phyloP scores from a whole-genome alignment of 1,140 invertebrate species.

The Yoshiicerus persimilis region DNA sequence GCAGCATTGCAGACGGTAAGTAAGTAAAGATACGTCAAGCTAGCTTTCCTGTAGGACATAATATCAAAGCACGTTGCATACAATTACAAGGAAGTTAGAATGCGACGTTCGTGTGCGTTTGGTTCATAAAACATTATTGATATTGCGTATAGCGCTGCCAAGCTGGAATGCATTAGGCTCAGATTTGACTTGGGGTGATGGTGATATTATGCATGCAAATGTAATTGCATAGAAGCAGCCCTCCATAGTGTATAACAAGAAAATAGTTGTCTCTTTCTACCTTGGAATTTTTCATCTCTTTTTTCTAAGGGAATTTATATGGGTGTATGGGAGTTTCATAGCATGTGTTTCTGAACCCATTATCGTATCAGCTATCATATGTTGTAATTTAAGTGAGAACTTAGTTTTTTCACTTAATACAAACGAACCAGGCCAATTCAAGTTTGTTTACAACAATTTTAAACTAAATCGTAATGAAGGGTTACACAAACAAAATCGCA shows the following conservation, averaged over 20 bases:
- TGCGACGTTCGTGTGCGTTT: not conserved
- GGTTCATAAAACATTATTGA: not conserved
- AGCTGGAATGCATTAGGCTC: not conserved
- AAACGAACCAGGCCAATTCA: too few species aligned
- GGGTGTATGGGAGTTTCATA: too few species aligned
- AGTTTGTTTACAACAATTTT: too few species aligned
- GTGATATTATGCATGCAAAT: not conserved
- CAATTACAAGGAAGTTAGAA: not conserved
- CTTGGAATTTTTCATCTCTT: not conserved
- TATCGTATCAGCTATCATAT: too few species aligned
- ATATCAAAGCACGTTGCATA: not conserved
- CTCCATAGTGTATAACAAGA: not conserved
- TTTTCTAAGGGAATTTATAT: too few species aligned
- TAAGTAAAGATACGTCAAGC: too few species aligned
- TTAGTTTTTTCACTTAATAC: too few species aligned
- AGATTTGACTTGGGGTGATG: not conserved
- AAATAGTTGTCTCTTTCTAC: not conserved
- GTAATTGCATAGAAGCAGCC: not conserved
- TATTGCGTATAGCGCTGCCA: not conserved
- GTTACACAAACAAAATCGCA: too few species aligned
- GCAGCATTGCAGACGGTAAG: not conserved
- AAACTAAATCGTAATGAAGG: too few species aligned
- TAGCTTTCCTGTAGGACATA: not conserved
- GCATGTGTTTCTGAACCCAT: too few species aligned
- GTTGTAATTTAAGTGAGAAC: too few species aligned